These are phyloP conservation scores for Sylvia atricapilla DNA, from an alignment of 2,113 vertebrate genomes.

Conservation along the genomic window DNA sequence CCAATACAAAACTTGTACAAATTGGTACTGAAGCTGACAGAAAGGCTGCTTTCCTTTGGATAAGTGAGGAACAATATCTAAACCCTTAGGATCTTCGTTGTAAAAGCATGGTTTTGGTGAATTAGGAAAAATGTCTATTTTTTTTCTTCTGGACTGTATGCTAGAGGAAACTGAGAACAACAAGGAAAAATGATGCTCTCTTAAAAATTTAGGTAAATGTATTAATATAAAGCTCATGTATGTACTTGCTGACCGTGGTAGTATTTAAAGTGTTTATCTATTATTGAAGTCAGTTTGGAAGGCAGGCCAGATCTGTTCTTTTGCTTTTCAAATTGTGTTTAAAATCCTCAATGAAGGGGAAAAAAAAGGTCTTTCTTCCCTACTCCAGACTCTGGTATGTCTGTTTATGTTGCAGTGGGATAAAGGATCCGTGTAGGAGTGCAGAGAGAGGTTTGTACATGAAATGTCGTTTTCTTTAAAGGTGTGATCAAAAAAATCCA, in stretches of 20 bases:
- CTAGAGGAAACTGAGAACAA: not conserved
- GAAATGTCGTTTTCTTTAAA: conserved; percentile 22
- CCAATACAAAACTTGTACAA: not conserved
- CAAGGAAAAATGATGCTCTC: not conserved
- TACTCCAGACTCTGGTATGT: not conserved
- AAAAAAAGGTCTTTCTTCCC: not conserved
- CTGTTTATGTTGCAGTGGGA: not conserved
- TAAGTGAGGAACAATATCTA: not conserved
- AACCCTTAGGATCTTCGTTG: not conserved
- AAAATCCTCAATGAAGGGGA: not conserved
- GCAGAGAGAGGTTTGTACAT: not conserved
- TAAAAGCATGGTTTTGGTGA: not conserved
- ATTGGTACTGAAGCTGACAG: not conserved
- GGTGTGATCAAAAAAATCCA: conserved; percentile 47
- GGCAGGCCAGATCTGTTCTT: not conserved
- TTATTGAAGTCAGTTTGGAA: not conserved
- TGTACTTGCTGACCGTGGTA: not conserved
- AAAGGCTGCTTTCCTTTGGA: not conserved
- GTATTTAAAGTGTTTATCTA: not conserved
- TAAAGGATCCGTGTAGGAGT: not conserved
- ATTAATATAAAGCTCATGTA: not conserved
- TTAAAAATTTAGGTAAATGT: not conserved
- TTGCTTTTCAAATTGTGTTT: not conserved
- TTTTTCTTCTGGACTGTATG: not conserved
- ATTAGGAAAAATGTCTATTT: not conserved